A percentile compares a stretch with the other conserved stretches of the same genome.
phyloP scores from a whole-genome alignment of 2,888 invertebrate species.

The Abscondita cerata region DNA sequence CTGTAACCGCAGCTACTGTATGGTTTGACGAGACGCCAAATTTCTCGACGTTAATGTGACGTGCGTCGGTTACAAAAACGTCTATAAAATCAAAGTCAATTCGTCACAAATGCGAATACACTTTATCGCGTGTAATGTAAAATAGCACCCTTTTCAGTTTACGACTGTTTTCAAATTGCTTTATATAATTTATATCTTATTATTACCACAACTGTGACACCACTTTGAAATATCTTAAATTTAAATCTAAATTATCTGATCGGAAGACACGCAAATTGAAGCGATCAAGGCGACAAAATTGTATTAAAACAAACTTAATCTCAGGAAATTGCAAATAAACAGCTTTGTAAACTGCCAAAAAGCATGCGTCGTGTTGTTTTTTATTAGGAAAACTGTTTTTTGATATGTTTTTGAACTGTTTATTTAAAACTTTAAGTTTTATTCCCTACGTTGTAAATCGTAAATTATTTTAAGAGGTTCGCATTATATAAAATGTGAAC shows the following conservation, averaged over 20 bases:
- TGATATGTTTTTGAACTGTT: too few relatives aligned
- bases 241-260: constrained; percentile 23
- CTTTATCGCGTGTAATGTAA: constrained; percentile 20
- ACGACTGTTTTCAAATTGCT: constrained; percentile 20
- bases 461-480: not conserved
- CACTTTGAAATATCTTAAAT: constrained; percentile 21
- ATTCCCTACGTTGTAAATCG: too few relatives aligned
- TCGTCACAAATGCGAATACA: constrained; percentile 10
- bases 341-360: too few relatives aligned
- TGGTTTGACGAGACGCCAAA: too few relatives aligned
- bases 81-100: constrained; percentile 17
- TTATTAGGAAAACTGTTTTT: too few relatives aligned
- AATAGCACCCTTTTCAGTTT: constrained; percentile 20
- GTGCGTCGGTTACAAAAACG: constrained; percentile 11
- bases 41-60: too few relatives aligned
- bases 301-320: not conserved
- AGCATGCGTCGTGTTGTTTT: too few relatives aligned
- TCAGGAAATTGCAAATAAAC: too few relatives aligned
- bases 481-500: not conserved
- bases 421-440: too few relatives aligned
- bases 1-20: not conserved
- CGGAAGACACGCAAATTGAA: constrained; percentile 23
- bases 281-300: constrained; percentile 18
- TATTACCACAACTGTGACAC: constrained; percentile 13
- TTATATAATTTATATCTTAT: constrained; percentile 21